Base-by-base conservation (phyloP, 2,888 invertebrate species). In the Dicycla oo region DNA sequence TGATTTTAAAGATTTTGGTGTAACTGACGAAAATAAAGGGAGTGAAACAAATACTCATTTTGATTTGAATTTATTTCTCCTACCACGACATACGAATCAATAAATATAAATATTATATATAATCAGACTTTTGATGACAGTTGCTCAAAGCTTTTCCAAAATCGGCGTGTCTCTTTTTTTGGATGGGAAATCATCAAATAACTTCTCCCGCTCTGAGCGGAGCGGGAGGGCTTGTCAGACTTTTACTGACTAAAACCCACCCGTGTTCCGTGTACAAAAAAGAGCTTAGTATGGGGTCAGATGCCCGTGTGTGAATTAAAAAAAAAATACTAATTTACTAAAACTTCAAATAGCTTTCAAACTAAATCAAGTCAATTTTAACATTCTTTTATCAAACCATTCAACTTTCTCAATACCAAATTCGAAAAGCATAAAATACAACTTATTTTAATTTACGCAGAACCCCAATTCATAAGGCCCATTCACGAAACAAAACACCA, bases 401-500 rank as follows among this genome's bases (percentile, higher is more conserved):
- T 30, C 34, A 49, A 56, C 60, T 49, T 78, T 71, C 40, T 60
- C 18, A 43, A 26, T 30, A 13, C 0, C 23, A 3, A 45, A 63
- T 53, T 73, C 8, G n/a, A 58, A 45, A 70, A 34, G 30, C 56
- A 7, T 30, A 49, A 56, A 75, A 61, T 56, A 51, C n/a, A 47
- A 54, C 1, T 61, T 8, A 40, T n/a, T 79, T 63, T 58, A 47
- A 71, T 71, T 78, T 49, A 51, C 18, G 6, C n/a, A 23, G 15
- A 51, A 40, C 45, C 49, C 38, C 20, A 20, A 64, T 70, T 49
- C 43, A 38, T n/a, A 51, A 51, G 5, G 45, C n/a, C 43, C 18
- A 40, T 75, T 75, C 40, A 68, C 34, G 63, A 49, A 82, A 78
- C 49, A 82, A 82, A 51, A 69, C 26, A 63, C 18, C 63, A 47